Conservation (phyloP, 2,113 vertebrate genomes). For the Poicephalus gulielmi region DNA sequence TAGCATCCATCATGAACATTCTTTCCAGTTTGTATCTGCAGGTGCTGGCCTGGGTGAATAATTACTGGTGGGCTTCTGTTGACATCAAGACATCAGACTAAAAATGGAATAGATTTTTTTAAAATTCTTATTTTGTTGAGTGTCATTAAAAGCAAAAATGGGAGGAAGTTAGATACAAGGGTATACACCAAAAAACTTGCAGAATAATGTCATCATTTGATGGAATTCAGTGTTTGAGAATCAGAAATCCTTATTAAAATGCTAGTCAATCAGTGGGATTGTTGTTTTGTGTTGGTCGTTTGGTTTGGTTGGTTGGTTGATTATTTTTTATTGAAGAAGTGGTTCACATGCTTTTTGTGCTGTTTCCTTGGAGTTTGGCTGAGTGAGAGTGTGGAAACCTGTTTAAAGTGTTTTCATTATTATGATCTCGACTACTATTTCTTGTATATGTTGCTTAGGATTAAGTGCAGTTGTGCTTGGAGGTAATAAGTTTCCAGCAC, state of each 20-base stretch:
- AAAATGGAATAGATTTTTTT: neutral
- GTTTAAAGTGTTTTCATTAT: neutral
- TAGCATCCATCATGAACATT: neutral
- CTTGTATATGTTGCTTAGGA: neutral
- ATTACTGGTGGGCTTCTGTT: neutral
- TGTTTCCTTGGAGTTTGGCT: neutral
- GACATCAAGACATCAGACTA: neutral
- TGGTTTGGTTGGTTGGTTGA: neutral
- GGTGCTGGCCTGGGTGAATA: neutral
- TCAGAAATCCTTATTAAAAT: neutral
- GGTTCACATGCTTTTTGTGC: neutral
- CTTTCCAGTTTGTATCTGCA: neutral
- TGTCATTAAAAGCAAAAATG: neutral
- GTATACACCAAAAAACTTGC: neutral
- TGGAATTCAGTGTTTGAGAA: neutral
- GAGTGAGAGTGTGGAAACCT: neutral
- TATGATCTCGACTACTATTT: neutral
- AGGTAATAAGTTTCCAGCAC: neutral
- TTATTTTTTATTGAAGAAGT: neutral
- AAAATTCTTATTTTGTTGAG: neutral
- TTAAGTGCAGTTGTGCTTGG: neutral
- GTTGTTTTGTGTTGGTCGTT: neutral
- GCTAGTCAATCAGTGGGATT: neutral
- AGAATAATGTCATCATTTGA: neutral
- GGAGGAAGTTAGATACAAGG: neutral